Base-by-base conservation (phyloP, 2,888 invertebrate species). In the Latrodectus hesperus region DNA sequence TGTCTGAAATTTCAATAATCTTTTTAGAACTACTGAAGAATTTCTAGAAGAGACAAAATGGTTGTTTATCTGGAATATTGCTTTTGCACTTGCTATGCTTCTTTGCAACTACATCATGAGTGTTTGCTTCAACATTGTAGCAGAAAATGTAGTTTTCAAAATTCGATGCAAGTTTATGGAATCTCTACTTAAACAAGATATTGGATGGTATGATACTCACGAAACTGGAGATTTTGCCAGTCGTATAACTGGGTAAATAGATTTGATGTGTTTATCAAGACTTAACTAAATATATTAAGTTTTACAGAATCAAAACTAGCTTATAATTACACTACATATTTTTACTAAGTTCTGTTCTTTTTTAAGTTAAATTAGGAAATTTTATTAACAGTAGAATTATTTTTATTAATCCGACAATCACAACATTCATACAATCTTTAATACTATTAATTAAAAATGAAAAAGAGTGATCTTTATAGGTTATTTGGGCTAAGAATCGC, bases 161-260 rank as follows among this genome's bases (percentile, higher is more conserved):
- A 92, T 94, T 22, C 91, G 94, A 16, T 90, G 91, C n/a, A 89
- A 89, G 17, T 93, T 93, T 89, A 92, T 94, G 87, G 89, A 91
- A 60, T 90, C 92, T 8, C 91, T 93, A 10, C 90, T 93, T 65
- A 90, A 91, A 10, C 93, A 93, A 88, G 92, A 93, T 81, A 92
- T 93, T 84, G 91, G 91, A 22, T 93, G 92, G 92, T 93, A 91
- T 90, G 93, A 93, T 89, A 91, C 91, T n/a, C 92, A 93, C 88
- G 92, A 92, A 84, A 92, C 92, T 12, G 93, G 93, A 60, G 93
- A 93, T 89, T 91, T 93, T 76, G 92, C 93, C 3, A 92, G 92
- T 4, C 92, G 93, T 89, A 91, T 93, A 9, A 92, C 93, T 9
- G 93, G 93, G 93, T 93, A 91, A 86, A 38, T 38, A 38, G 38